Percentiles rank a stretch among this genome's conserved stretches.
Conservation (phyloP, 2,797 vertebrate species). For the Thamnophis elegans region DNA sequence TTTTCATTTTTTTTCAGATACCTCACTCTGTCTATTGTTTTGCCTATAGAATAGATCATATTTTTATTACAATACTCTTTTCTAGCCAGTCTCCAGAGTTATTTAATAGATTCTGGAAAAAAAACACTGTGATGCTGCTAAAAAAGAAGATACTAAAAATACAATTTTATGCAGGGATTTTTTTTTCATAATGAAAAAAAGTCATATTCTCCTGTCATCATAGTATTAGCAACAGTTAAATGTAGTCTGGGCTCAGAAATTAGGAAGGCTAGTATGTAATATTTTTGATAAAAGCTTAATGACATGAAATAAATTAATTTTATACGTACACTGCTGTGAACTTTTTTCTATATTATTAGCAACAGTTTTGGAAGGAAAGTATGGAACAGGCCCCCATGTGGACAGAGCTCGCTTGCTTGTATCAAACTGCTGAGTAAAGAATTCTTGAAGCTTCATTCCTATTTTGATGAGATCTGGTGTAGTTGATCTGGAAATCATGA, state of each 20-base stretch:
- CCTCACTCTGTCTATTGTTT: background rate
- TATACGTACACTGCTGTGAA: conserved; percentile 84
- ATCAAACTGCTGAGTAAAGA: conserved; percentile 98
- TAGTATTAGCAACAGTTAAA: background rate
- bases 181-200: background rate
- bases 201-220: background rate
- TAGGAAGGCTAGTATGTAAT: background rate
- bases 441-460: conserved; percentile 99
- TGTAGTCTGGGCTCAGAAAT: background rate
- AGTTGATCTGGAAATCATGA: conserved; percentile 98
- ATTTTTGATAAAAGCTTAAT: background rate
- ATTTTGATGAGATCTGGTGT: conserved; percentile 99
- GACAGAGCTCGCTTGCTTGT: conserved; percentile 97
- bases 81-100: too few species aligned
- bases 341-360: conserved; percentile 85
- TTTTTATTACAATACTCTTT: background rate
- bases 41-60: background rate
- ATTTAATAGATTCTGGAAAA: background rate
- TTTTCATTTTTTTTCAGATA: background rate
- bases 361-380: conserved; percentile 89
- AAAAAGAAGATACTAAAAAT: background rate
- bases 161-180: background rate
- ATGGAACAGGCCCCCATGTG: conserved; percentile 96
- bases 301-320: background rate
- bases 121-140: background rate